phyloP scores from a whole-genome alignment of 2,113 vertebrate species.

The Nothobranchius kuhntae region DNA sequence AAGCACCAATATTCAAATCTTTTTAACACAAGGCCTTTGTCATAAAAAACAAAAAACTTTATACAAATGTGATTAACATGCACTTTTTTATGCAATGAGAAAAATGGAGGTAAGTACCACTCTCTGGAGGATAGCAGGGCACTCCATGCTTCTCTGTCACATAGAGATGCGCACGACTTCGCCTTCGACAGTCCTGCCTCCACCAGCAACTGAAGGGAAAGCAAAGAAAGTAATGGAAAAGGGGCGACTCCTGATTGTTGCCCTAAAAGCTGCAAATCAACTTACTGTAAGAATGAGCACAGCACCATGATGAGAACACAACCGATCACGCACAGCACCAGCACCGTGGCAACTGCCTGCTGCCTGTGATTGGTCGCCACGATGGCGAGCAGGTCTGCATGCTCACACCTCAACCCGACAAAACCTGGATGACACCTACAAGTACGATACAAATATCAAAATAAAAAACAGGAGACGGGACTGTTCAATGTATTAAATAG shows the following conservation, averaged over 20 bases:
- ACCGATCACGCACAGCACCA: constrained; percentile 87
- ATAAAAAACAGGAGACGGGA: no score
- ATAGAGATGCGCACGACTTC: constrained; percentile 75
- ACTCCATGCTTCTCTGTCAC: constrained; percentile 78
- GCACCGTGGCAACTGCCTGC: constrained; percentile 87
- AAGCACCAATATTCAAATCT: no score
- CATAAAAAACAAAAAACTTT: no score
- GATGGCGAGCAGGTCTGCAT: constrained; percentile 93
- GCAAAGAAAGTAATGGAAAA: neutral
- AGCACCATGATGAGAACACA: constrained; percentile 82
- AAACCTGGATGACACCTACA: constrained; percentile 89
- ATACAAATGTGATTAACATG: neutral
- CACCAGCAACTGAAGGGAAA: constrained; percentile 83
- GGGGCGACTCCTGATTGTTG: no score
- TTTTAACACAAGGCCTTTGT: no score
- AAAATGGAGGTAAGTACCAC: constrained; percentile 70
- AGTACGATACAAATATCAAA: neutral
- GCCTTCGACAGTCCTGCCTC: constrained; percentile 81
- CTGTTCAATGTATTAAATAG: neutral
- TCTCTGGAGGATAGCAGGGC: constrained; percentile 84
- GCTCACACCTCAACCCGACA: constrained; percentile 89
- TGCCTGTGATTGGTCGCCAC: constrained; percentile 92
- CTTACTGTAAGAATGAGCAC: constrained; percentile 93
- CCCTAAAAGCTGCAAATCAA: constrained; percentile 25
- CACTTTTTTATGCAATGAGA: neutral